A percentile compares a stretch with the other conserved stretches of the same genome.
phyloP scores from a whole-genome alignment of 2,888 invertebrate species.

The Carpatolechia fugitivella region DNA sequence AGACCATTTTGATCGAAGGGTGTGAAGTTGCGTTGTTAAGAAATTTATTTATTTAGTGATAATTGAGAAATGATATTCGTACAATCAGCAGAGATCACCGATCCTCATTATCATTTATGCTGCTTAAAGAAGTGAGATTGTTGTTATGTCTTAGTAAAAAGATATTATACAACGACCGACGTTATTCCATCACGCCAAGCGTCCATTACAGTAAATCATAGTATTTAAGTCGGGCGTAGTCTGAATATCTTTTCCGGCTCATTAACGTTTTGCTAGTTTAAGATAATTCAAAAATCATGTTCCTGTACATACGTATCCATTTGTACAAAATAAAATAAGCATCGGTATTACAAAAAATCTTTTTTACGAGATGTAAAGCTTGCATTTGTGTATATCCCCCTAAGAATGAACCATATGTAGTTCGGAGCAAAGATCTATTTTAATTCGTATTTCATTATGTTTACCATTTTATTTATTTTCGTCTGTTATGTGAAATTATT shows the following conservation, averaged over 20 bases:
- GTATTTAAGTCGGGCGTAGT: not conserved
- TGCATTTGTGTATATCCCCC: slow-evolving; percentile 11
- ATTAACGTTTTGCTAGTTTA: not conserved
- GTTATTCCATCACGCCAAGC: not conserved
- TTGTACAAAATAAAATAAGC: not conserved
- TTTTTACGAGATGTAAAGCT: not conserved
- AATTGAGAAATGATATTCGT: not conserved
- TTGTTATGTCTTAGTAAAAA: not conserved
- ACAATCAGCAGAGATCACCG: not conserved
- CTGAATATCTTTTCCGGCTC: not conserved
- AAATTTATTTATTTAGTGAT: slow-evolving; percentile 44
- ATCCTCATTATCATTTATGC: not conserved
- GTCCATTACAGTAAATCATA: too few species aligned
- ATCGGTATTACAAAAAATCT: not conserved
- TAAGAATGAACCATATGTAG: slow-evolving; percentile 17
- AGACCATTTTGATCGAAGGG: slow-evolving; percentile 38
- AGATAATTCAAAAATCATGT: not conserved
- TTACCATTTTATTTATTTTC: slow-evolving; percentile 31
- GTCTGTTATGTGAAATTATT: slow-evolving; percentile 30
- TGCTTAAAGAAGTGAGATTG: not conserved
- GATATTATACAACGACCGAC: not conserved
- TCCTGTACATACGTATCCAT: not conserved
- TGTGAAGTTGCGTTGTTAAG: slow-evolving; percentile 34
- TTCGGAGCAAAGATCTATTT: slow-evolving; percentile 45
- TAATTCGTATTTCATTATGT: not conserved